These are phyloP conservation scores for Stegana nigrithorax DNA, from an alignment of 2,888 invertebrate genomes.

Conservation along the genomic window DNA sequence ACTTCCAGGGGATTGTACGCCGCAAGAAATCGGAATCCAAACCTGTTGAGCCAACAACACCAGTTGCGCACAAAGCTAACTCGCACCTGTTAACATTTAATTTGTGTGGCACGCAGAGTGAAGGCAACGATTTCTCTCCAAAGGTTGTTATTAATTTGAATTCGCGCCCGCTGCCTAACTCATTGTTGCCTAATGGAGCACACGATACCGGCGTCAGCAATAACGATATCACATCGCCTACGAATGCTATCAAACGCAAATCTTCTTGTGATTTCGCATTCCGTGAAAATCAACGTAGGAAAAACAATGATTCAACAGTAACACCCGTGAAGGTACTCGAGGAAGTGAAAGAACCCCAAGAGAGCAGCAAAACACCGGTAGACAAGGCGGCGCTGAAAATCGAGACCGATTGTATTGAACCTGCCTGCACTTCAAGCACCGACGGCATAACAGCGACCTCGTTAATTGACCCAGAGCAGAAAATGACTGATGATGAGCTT, in stretches of 20 bases:
- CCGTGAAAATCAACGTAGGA: constrained; percentile 33
- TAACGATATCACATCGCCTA: constrained; percentile 1
- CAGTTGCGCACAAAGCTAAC: background rate
- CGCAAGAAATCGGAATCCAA: constrained; percentile 60
- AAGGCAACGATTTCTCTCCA: background rate
- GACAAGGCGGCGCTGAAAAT: constrained; percentile 26
- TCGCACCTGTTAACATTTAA: background rate
- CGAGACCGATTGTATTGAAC: too few relatives aligned
- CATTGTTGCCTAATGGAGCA: background rate
- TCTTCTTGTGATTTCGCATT: constrained; percentile 39
- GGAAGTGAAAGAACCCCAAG: background rate
- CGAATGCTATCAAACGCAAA: constrained; percentile 50
- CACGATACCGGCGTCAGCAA: constrained; percentile 9
- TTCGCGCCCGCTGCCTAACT: background rate
- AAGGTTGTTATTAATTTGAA: background rate
- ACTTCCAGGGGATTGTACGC: constrained; percentile 81
- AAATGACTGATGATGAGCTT: constrained; percentile 24
- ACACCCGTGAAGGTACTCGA: constrained; percentile 7
- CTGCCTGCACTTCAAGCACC: too few relatives aligned
- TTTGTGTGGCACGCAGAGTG: constrained; percentile 1
- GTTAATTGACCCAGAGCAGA: background rate
- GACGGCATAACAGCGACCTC: background rate
- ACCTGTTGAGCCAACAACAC: background rate
- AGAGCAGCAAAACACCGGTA: constrained; percentile 37
- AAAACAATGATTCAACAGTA: constrained; percentile 5